These are phyloP conservation scores for Anoncus sp. DNA, from an alignment of 2,888 invertebrate genomes.

Conservation along the genomic window DNA sequence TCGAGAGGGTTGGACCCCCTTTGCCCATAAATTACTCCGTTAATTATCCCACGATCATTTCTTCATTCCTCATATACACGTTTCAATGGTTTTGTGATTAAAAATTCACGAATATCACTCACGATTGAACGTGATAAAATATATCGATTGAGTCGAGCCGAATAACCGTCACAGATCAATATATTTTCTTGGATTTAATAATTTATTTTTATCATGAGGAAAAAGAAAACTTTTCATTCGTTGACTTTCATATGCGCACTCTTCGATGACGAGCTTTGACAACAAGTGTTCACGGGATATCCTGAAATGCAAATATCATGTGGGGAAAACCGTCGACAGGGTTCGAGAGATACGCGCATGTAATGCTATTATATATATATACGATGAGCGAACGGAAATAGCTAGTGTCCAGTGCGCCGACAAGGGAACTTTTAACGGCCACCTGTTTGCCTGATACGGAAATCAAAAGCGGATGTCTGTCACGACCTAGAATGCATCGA, in stretches of 20 bases:
- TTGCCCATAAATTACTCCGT: conserved; percentile 62
- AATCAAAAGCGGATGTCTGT: conserved; percentile 82
- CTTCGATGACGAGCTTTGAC: conserved; percentile 48
- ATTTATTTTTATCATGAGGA: background rate
- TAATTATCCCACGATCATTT: conserved; percentile 45
- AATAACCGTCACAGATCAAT: too few relatives aligned
- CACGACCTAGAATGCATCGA: conserved; percentile 76
- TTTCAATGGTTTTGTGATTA: background rate
- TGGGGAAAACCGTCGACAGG: conserved; percentile 52
- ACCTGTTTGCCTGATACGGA: conserved; percentile 75
- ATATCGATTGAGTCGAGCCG: too few relatives aligned
- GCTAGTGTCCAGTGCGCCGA: conserved; percentile 56
- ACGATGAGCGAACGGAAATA: conserved; percentile 54
- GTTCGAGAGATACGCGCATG: conserved; percentile 26
- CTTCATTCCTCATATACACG: conserved; percentile 10
- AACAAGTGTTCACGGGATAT: conserved; percentile 60
- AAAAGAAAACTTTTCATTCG: conserved; percentile 22
- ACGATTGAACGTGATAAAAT: conserved; percentile 1
- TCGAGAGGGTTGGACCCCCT: conserved; percentile 38
- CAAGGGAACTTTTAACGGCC: conserved; percentile 65
- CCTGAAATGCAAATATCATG: conserved; percentile 66
- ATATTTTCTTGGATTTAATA: background rate
- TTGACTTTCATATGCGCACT: conserved; percentile 13
- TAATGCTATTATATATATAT: background rate
- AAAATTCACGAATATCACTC: conserved; percentile 1